phyloP scores from a whole-genome alignment of 2,113 vertebrate genomes.

The Noturus placidus region DNA sequence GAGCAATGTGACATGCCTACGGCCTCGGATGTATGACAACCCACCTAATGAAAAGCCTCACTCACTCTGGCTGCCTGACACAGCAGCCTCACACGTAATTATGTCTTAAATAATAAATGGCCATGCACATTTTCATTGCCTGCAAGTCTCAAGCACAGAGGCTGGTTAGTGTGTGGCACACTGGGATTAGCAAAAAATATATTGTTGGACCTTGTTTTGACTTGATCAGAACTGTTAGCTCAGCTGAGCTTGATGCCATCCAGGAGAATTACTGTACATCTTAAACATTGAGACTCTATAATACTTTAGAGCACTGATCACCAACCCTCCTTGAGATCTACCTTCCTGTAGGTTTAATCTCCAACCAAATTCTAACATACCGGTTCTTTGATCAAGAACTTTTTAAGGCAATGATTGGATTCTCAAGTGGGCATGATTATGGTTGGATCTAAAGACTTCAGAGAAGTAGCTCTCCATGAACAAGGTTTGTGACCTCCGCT shows the following conservation, averaged over 20 bases:
- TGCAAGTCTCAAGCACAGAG: constrained; percentile 10
- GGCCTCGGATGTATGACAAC: constrained; percentile 64
- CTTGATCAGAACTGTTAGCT: constrained; percentile 10
- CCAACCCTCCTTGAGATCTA: too few species aligned
- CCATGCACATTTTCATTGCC: constrained; percentile 57
- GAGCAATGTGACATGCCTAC: constrained; percentile 54
- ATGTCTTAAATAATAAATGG: constrained; percentile 76
- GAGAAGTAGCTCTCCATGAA: too few species aligned
- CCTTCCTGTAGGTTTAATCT: too few species aligned
- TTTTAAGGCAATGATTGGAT: too few species aligned
- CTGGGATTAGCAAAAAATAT: constrained; percentile 12
- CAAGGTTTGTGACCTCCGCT: too few species aligned
- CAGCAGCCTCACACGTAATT: constrained; percentile 71
- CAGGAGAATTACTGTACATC: constrained; percentile 30
- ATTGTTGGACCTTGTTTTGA: constrained; percentile 27
- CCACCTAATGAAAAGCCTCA: constrained; percentile 71
- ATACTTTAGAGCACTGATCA: too few species aligned
- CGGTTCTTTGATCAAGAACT: too few species aligned
- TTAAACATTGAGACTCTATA: constrained; percentile 7
- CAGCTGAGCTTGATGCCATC: neutral
- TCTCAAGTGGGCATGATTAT: too few species aligned
- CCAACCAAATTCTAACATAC: too few species aligned
- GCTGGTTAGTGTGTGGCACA: constrained; percentile 21
- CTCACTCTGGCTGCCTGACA: constrained; percentile 74
- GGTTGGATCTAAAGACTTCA: too few species aligned